Percentiles rank a stretch among this genome's conserved stretches.
Conservation (phyloP, 2,888 invertebrate genomes). For the Drosophila ezoana region DNA sequence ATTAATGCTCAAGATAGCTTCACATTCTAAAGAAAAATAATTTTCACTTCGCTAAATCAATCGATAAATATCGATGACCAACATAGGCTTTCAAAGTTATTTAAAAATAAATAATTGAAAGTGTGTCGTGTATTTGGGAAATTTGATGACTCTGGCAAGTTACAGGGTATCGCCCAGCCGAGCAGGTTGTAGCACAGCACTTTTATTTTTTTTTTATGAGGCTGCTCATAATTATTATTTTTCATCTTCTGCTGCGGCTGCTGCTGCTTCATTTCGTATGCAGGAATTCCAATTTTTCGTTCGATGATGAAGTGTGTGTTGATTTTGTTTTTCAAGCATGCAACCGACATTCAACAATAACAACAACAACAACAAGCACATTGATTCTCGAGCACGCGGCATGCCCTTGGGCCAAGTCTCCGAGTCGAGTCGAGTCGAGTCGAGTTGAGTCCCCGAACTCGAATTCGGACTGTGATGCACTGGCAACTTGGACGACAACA, state of each 20-base stretch:
- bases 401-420: conserved; percentile 80
- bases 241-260: conserved; percentile 68
- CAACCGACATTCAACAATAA: conserved; percentile 53
- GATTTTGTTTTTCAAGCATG: conserved; percentile 75
- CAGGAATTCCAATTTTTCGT: conserved; percentile 82
- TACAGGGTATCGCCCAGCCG: conserved; percentile 3
- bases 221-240: conserved; percentile 77
- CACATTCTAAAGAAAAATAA: no score
- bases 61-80: no score
- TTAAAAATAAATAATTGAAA: no score
- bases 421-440: conserved; percentile 31
- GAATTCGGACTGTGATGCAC: conserved; percentile 16
- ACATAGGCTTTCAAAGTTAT: no score
- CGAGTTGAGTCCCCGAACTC: conserved; percentile 24
- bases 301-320: conserved; percentile 81
- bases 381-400: conserved; percentile 60
- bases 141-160: no score
- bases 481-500: conserved; percentile 34
- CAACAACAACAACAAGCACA: conserved; percentile 35
- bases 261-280: conserved; percentile 77
- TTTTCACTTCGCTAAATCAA: no score
- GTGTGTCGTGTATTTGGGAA: no score
- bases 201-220: conserved; percentile 18
- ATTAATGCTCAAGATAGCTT: no score
- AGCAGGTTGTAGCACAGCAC: not conserved